These are phyloP conservation scores for Crossocerus cetratus DNA, from an alignment of 2,888 invertebrate species.

Conservation along the genomic window DNA sequence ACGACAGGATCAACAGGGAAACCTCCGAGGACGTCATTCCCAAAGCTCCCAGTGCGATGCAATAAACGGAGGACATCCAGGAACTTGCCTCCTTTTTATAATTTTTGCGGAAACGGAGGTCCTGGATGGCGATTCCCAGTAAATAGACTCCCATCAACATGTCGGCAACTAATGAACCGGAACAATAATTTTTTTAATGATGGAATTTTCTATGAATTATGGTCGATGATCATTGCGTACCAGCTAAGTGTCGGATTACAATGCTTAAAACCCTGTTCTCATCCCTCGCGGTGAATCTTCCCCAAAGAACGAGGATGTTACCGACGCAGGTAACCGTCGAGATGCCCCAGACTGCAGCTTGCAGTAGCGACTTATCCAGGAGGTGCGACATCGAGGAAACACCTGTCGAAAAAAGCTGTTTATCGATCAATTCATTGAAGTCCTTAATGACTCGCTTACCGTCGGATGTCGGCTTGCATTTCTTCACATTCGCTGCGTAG, in stretches of 20 bases:
- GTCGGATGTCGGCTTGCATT: slow-evolving; percentile 81
- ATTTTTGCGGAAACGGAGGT: slow-evolving; percentile 79
- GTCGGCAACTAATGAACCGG: slow-evolving; percentile 79
- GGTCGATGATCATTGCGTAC: slow-evolving; percentile 66
- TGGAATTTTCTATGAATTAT: neutral
- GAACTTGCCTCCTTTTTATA: slow-evolving; percentile 80
- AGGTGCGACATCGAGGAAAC: slow-evolving; percentile 81
- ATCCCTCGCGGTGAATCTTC: slow-evolving; percentile 80
- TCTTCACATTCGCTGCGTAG: slow-evolving; percentile 79
- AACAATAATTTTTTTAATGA: neutral
- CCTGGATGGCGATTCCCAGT: slow-evolving; percentile 81
- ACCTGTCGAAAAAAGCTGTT: slow-evolving; percentile 67
- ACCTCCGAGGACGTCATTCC: slow-evolving; percentile 85
- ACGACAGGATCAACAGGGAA: slow-evolving; percentile 83
- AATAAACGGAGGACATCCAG: slow-evolving; percentile 84
- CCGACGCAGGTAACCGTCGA: slow-evolving; percentile 80
- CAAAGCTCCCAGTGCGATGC: slow-evolving; percentile 81
- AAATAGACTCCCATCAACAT: slow-evolving; percentile 84
- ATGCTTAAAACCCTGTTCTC: slow-evolving; percentile 82
- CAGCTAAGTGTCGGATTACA: slow-evolving; percentile 82
- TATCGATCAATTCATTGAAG: neutral
- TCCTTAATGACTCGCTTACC: slow-evolving; percentile 73
- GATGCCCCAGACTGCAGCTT: slow-evolving; percentile 82
- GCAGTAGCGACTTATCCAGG: slow-evolving; percentile 79
- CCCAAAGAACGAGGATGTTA: slow-evolving; percentile 82